Conservation (phyloP, 2,797 vertebrate genomes). For the Ispidina lecontei region DNA sequence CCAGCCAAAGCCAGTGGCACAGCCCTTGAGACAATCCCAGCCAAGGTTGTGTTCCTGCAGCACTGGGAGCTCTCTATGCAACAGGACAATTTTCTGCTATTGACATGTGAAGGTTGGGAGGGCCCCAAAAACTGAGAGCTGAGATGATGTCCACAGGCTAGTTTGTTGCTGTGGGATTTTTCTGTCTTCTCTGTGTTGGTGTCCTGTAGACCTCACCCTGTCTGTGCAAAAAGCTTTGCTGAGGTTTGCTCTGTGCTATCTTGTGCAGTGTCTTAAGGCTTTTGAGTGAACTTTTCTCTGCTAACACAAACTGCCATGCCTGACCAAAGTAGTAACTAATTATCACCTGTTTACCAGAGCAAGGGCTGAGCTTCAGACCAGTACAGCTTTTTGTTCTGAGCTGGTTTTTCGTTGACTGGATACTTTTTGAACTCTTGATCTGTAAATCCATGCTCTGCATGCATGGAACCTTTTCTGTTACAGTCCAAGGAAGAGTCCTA, state of each 20-base stretch:
- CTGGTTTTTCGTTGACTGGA: not conserved
- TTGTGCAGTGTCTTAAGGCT: not conserved
- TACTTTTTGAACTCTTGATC: not conserved
- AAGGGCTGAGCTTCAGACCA: not conserved
- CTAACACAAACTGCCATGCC: not conserved
- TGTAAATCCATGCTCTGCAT: not conserved
- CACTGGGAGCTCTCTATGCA: not conserved
- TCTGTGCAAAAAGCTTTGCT: slow-evolving; percentile 29
- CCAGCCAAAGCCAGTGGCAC: not conserved
- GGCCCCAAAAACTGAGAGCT: not conserved
- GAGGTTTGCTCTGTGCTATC: not conserved
- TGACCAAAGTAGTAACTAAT: not conserved
- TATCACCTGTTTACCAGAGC: not conserved
- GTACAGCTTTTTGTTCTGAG: not conserved
- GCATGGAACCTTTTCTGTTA: not conserved
- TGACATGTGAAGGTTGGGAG: not conserved
- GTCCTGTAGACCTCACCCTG: slow-evolving; percentile 31
- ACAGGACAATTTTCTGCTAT: not conserved
- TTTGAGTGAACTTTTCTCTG: not conserved
- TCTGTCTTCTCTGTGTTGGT: slow-evolving; percentile 9
- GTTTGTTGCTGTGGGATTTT: not conserved
- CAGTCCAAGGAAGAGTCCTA: not conserved
- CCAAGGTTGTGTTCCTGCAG: not conserved
- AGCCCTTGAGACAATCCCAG: not conserved
- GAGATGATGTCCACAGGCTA: not conserved